Conservation (phyloP, 1,140 invertebrate species). For the Laupala kohalensis region DNA sequence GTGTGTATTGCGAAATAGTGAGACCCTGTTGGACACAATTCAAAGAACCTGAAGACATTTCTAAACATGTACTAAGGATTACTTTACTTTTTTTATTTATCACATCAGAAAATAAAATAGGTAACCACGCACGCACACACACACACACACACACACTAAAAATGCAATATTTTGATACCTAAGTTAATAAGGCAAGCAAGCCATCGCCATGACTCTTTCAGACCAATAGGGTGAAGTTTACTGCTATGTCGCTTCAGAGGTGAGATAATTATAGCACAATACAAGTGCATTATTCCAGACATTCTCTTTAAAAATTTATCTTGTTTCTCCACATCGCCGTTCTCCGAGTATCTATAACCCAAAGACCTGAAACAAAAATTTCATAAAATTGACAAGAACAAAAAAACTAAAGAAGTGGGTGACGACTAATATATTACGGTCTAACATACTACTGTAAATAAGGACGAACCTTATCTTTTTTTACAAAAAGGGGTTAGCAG, state of each 20-base stretch:
- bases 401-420: not conserved
- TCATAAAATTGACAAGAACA: not conserved
- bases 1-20: too few relatives aligned
- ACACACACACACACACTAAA: too few relatives aligned
- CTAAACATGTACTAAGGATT: too few relatives aligned
- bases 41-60: too few relatives aligned
- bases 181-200: slow-evolving; percentile 59
- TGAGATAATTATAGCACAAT: slow-evolving; percentile 57
- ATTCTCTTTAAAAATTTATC: slow-evolving; percentile 73
- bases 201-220: slow-evolving; percentile 71
- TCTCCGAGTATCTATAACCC: slow-evolving; percentile 43
- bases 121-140: too few relatives aligned
- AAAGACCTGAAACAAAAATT: slow-evolving; percentile 24
- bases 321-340: slow-evolving; percentile 60
- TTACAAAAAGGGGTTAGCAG: too few relatives aligned
- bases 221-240: slow-evolving; percentile 49
- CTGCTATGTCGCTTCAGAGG: slow-evolving; percentile 14
- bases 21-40: too few relatives aligned
- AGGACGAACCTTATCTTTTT: too few relatives aligned
- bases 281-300: slow-evolving; percentile 65
- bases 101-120: too few relatives aligned
- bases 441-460: too few relatives aligned
- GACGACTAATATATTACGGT: too few relatives aligned
- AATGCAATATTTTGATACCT: slow-evolving; percentile 25
- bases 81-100: too few relatives aligned